These are phyloP conservation scores for Anagrus nilaparvatae DNA, from an alignment of 1,140 invertebrate species.

Conservation along the genomic window DNA sequence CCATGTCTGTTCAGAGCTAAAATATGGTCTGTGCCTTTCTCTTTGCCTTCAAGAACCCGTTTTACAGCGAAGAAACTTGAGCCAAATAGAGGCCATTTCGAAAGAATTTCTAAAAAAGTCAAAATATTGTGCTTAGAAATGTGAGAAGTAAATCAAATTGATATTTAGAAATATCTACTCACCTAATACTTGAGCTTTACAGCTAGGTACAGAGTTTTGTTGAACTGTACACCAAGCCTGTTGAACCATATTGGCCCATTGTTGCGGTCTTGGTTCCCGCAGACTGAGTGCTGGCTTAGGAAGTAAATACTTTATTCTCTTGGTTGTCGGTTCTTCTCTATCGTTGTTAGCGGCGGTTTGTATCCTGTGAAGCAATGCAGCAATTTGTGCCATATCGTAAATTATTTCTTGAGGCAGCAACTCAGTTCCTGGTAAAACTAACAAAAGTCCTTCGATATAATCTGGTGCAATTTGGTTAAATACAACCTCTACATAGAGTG, in stretches of 20 bases:
- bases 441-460: constrained; percentile 87
- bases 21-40: constrained; percentile 63
- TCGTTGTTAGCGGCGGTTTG: constrained; percentile 85
- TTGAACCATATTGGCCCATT: constrained; percentile 84
- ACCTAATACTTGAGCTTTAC: constrained; percentile 58
- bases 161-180: constrained; percentile 36
- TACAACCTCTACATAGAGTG: constrained; percentile 90
- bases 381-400: constrained; percentile 80
- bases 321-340: constrained; percentile 66
- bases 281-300: constrained; percentile 80
- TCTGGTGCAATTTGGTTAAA: constrained; percentile 96
- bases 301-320: constrained; percentile 81
- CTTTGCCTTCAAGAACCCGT: constrained; percentile 69
- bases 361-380: constrained; percentile 79
- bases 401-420: constrained; percentile 66
- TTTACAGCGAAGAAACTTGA: constrained; percentile 97
- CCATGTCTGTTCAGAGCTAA: constrained; percentile 87
- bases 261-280: constrained; percentile 72
- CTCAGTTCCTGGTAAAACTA: constrained; percentile 74
- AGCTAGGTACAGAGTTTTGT: constrained; percentile 43
- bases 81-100: constrained; percentile 92
- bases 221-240: constrained; percentile 63
- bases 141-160: background rate
- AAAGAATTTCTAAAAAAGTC: constrained; percentile 65
- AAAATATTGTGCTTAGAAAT: background rate